These are phyloP conservation scores for Phaethornis superciliosus DNA, from an alignment of 2,113 vertebrate genomes.

Conservation along the genomic window DNA sequence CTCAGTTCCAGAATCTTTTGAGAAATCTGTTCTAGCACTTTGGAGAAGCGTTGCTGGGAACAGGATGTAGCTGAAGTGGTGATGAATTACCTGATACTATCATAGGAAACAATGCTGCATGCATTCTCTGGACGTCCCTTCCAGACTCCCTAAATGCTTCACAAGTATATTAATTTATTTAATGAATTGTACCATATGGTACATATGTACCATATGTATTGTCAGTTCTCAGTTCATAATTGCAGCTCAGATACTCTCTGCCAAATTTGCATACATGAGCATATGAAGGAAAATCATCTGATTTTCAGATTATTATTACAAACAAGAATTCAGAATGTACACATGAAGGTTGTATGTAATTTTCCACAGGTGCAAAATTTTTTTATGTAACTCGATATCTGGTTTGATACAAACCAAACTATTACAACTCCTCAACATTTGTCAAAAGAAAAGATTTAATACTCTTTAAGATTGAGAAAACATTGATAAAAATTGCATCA, in stretches of 20 bases:
- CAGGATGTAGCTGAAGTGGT: background rate
- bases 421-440: background rate
- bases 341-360: background rate
- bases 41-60: background rate
- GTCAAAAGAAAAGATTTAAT: background rate
- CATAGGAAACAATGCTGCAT: background rate
- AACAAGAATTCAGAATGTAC: background rate
- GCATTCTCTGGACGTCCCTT: background rate
- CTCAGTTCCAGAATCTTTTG: background rate
- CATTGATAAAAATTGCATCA: background rate
- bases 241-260: background rate
- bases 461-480: background rate
- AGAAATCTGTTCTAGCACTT: slow-evolving; percentile 8
- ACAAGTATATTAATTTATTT: background rate
- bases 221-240: background rate
- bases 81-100: background rate
- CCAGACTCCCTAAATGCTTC: background rate
- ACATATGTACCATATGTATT: background rate
- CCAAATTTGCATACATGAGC: background rate
- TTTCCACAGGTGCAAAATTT: background rate
- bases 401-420: background rate
- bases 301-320: slow-evolving; percentile 15
- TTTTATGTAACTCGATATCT: background rate
- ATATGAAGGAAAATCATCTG: background rate
- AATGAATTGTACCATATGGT: background rate